Percentiles rank a stretch among this genome's conserved stretches.
Evolutionary conservation across 2,113 vertebrate genomes (phyloP).

Genomic region (Amazona vittata): DNA sequence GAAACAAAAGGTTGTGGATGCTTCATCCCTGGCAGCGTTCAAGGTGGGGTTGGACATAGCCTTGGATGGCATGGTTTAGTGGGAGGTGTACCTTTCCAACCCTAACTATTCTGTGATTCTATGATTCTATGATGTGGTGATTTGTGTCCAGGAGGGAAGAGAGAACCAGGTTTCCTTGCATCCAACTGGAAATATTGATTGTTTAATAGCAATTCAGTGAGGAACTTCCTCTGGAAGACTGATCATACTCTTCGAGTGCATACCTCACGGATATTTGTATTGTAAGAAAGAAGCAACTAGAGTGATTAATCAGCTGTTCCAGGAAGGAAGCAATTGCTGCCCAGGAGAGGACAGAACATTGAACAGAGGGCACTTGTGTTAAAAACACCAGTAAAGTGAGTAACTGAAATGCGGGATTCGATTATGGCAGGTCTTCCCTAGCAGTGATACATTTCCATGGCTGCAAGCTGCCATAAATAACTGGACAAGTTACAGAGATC

Average conservation of each 20-base stretch:
- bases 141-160: conserved; percentile 2
- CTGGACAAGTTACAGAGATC: background rate
- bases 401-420: background rate
- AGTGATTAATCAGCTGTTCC: background rate
- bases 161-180: conserved; percentile 2
- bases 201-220: background rate
- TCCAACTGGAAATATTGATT: conserved; percentile 8
- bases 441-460: background rate
- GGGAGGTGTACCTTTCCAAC: too few relatives aligned
- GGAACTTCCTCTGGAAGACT: conserved; percentile 12
- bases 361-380: background rate
- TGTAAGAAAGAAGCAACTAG: background rate
- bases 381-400: background rate
- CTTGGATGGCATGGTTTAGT: too few relatives aligned
- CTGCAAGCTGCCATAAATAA: background rate
- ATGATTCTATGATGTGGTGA: background rate
- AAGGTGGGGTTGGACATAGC: too few relatives aligned
- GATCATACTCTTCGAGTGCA: background rate
- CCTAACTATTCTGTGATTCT: too few relatives aligned
- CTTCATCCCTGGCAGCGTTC: too few relatives aligned
- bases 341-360: background rate
- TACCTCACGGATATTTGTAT: background rate
- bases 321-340: background rate
- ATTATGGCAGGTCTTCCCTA: background rate
- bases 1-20: background rate